These are phyloP conservation scores for Drosophila leontia DNA, from an alignment of 1,140 invertebrate genomes.

Conservation along the genomic window DNA sequence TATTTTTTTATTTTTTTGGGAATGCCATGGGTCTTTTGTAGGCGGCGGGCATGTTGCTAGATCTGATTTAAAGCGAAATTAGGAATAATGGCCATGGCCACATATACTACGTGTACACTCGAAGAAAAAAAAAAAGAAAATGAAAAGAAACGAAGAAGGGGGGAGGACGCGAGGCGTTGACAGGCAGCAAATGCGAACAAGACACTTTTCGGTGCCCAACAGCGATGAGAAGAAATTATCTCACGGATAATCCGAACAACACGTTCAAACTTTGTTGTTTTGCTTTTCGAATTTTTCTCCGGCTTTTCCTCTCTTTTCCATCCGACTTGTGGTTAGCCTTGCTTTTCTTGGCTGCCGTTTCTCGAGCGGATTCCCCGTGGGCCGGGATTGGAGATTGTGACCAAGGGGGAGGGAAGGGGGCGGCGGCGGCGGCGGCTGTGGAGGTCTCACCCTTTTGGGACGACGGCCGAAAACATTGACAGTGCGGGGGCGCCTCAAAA, in stretches of 20 bases:
- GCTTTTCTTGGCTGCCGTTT: constrained; percentile 43
- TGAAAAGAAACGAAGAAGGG: background rate
- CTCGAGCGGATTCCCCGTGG: constrained; percentile 46
- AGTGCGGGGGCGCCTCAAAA: constrained; percentile 67
- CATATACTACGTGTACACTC: constrained; percentile 44
- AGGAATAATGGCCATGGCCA: constrained; percentile 83
- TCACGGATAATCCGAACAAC: constrained; percentile 83
- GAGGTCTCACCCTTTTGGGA: constrained; percentile 75
- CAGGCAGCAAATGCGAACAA: constrained; percentile 82
- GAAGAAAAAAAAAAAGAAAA: background rate
- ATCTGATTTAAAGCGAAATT: constrained; percentile 84
- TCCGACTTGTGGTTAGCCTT: constrained; percentile 21
- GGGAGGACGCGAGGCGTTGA: constrained; percentile 62
- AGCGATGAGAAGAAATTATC: constrained; percentile 73
- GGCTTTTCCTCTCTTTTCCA: constrained; percentile 26
- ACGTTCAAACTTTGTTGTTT: constrained; percentile 64
- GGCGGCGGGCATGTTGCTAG: constrained; percentile 50
- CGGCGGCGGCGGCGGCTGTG: constrained; percentile 15
- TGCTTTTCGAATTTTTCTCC: background rate
- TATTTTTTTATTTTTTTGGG: constrained; percentile 3
- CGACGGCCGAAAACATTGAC: constrained; percentile 37
- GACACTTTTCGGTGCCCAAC: constrained; percentile 65
- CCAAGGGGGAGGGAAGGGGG: background rate
- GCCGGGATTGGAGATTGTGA: constrained; percentile 1
- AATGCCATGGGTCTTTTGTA: constrained; percentile 55